Base-by-base conservation (phyloP, 2,797 vertebrate species). In the Merluccius polli region DNA sequence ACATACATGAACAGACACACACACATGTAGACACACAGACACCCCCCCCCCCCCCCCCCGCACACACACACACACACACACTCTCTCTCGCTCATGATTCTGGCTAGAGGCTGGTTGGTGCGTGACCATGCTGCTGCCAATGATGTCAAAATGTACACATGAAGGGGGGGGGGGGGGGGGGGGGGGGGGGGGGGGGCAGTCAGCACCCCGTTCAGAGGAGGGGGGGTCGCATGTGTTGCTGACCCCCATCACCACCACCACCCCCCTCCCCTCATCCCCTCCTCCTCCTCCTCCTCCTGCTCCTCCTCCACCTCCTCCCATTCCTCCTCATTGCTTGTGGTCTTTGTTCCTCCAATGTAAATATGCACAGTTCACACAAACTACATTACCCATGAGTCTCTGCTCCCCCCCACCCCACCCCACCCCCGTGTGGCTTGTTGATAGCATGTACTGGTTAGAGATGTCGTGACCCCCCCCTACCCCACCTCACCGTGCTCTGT, bases 401-500 rank as follows among this genome's bases (percentile, higher is more conserved):
- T 1, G 80, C 81, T 84, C 73, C 65, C 86, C 82, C 83, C 88
- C 90, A 87, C 87, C 88, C 84, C 86, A 87, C 85, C 87, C 88
- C 79, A 88, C 88, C 81, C 86, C 88, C 91, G 88, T 89, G 92
- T 95, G 90, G 91, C 93, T 94, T 94, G 94, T 95, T 93, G 91
- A 95, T 95, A 94, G 94, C 94, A 94, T 95, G 94, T 94, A 92
- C 92, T 85, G 92, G 92, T 94, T 94, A 94, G 93, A 93, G 87
- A 93, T 93, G 93, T 95, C 85, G 93, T 95, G 91, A 93, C 77
- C 92, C 89, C 90, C 90, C 85, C 75, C 81, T 70, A 32, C 32
- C 16, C 24, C 35, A n/a, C 67, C 16, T 24, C 71, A 38, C 48
- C 10, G 44, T 77, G 73, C 33, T 35, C 69, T 70, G 27, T 38